Evolutionary conservation across 35 echinoderm and acorn worm species (phyloP).

Genomic region (Holothuria glaberrima): DNA sequence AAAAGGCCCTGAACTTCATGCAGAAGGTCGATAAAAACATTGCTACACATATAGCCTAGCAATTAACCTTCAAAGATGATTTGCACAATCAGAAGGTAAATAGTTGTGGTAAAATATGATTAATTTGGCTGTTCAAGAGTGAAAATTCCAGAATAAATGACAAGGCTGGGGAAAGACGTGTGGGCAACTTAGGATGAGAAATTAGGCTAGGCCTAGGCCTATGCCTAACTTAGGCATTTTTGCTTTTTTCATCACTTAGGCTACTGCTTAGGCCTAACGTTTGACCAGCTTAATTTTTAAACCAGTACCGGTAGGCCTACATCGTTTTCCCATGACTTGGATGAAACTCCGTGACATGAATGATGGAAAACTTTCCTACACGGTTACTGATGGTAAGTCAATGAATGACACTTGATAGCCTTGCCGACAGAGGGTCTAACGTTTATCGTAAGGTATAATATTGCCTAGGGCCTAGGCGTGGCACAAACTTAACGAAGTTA

Average conservation of each 20-base stretch:
- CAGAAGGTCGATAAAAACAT: not conserved
- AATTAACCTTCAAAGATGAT: not conserved
- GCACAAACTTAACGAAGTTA: constrained; percentile 13
- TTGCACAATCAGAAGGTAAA: not conserved
- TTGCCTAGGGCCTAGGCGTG: constrained; percentile 12
- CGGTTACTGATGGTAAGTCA: constrained; percentile 8
- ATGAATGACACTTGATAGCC: not conserved
- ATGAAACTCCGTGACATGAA: constrained; percentile 25
- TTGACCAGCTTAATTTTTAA: constrained; percentile 3
- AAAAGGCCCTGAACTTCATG: not conserved
- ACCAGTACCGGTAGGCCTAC: not conserved
- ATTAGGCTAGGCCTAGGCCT: constrained; percentile 7
- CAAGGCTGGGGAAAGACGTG: constrained; percentile 12
- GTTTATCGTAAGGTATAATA: not conserved
- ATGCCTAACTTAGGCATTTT: not conserved
- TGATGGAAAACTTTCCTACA: not conserved
- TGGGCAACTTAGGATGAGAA: constrained; percentile 2
- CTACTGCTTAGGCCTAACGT: not conserved
- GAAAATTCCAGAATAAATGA: constrained; percentile 1
- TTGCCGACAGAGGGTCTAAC: not conserved
- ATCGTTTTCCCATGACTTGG: constrained; percentile 16
- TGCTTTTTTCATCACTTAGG: constrained; percentile 13
- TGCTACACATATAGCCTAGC: constrained; percentile 5
- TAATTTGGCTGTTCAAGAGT: constrained; percentile 7
- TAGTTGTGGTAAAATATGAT: constrained; percentile 9